phyloP scores from a whole-genome alignment of 2,113 vertebrate genomes.

The Clupea harengus region DNA sequence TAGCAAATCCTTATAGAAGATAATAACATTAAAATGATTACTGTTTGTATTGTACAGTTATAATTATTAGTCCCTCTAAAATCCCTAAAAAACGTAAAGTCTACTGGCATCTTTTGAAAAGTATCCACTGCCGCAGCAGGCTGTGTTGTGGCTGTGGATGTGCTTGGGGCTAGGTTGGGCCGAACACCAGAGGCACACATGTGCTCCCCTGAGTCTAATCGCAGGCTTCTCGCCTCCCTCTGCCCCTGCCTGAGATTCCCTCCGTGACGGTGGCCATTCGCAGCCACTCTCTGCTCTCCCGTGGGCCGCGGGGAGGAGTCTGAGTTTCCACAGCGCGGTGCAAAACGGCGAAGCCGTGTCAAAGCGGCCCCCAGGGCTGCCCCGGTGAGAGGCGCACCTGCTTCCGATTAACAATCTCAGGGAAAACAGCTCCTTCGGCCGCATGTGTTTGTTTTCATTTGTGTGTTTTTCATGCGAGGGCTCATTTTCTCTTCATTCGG shows the following conservation, averaged over 20 bases:
- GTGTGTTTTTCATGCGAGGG: constrained; percentile 28
- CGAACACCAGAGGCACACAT: not conserved
- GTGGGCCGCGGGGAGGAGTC: constrained; percentile 47
- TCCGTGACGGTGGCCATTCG: not conserved
- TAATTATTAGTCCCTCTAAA: not conserved
- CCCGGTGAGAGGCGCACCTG: constrained; percentile 52
- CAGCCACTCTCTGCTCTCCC: not conserved
- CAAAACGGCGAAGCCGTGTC: constrained; percentile 39
- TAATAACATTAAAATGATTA: not conserved
- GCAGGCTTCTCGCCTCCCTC: not conserved
- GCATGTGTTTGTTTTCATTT: constrained; percentile 43
- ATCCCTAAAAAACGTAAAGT: not conserved
- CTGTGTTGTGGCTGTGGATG: not conserved
- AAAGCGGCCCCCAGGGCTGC: constrained; percentile 30
- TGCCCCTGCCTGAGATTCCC: not conserved
- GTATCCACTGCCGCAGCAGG: not conserved
- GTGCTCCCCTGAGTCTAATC: not conserved
- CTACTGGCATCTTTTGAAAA: not conserved
- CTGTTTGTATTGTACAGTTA: not conserved
- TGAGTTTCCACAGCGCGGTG: constrained; percentile 45
- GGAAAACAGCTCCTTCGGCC: constrained; percentile 19
- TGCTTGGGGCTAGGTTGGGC: not conserved
- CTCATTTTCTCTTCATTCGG: constrained; percentile 42
- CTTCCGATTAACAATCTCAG: constrained; percentile 49
- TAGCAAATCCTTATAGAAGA: not conserved